These are phyloP conservation scores for Phyto melanocephala DNA, from an alignment of 2,888 invertebrate species.

Conservation along the genomic window DNA sequence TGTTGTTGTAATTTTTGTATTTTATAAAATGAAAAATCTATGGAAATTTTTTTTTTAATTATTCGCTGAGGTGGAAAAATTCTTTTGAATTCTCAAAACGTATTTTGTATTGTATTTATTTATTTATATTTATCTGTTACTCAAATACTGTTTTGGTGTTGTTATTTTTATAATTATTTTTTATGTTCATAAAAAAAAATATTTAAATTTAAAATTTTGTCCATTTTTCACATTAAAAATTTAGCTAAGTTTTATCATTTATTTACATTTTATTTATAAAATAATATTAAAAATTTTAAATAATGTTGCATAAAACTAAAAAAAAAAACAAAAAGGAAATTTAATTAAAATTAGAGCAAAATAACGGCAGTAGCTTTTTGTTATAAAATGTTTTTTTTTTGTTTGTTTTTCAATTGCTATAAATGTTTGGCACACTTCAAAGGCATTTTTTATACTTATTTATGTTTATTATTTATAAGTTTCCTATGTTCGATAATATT, in stretches of 20 bases:
- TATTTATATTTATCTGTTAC: conserved; percentile 17
- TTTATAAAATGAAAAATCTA: conserved; percentile 42
- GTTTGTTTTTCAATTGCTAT: conserved; percentile 44
- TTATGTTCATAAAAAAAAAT: conserved; percentile 1
- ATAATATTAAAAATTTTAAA: conserved; percentile 9
- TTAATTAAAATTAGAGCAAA: not conserved
- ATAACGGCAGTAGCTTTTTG: conserved; percentile 43
- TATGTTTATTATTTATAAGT: not conserved
- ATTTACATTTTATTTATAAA: conserved; percentile 18
- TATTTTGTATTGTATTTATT: conserved; percentile 20
- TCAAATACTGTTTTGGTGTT: conserved; percentile 64
- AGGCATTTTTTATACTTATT: conserved; percentile 53
- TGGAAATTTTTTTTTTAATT: conserved; percentile 37
- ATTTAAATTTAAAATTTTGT: not conserved
- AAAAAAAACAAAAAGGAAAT: not conserved
- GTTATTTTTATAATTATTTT: not conserved
- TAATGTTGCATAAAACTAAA: not conserved
- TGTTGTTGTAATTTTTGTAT: conserved; percentile 31
- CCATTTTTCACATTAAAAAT: conserved; percentile 36
- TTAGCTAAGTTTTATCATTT: conserved; percentile 39
- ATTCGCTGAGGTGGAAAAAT: conserved; percentile 65
- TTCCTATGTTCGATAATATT: too few species aligned
- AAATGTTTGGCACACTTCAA: conserved; percentile 63
- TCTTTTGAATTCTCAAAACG: conserved; percentile 49
- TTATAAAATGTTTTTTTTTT: not conserved